phyloP scores from a whole-genome alignment of 2,797 vertebrate genomes.

The Melanotaenia boesemani region DNA sequence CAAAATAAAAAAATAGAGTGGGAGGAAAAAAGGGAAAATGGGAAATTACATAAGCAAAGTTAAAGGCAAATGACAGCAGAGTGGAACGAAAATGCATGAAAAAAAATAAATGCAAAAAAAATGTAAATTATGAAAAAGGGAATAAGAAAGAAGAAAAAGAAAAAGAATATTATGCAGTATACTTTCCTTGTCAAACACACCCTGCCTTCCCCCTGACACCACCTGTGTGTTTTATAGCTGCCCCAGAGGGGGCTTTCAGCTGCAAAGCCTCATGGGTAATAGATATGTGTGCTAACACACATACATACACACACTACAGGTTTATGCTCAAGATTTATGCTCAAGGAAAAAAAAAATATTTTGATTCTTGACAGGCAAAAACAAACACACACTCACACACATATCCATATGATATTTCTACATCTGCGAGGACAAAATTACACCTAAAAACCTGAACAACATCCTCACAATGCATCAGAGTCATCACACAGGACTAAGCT shows the following conservation, averaged over 20 bases:
- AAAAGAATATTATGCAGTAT: neutral
- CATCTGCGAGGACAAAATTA: too few species aligned
- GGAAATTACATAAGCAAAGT: too few species aligned
- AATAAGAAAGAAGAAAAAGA: neutral
- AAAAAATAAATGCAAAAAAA: neutral
- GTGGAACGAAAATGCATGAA: too few species aligned
- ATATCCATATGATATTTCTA: too few species aligned
- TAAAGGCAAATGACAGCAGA: too few species aligned
- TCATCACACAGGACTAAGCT: too few species aligned
- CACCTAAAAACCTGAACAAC: too few species aligned
- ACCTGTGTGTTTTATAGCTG: neutral
- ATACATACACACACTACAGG: neutral
- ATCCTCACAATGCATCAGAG: too few species aligned
- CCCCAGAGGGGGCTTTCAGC: neutral
- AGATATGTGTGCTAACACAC: neutral
- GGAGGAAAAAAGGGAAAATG: neutral
- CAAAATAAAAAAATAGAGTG: neutral
- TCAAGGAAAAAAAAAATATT: too few species aligned
- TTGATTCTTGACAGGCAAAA: too few species aligned
- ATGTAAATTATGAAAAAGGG: neutral
- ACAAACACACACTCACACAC: too few species aligned
- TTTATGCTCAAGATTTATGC: too few species aligned
- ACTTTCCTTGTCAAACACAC: neutral
- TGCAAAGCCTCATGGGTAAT: constrained; percentile 1
- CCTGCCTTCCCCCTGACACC: neutral